These are phyloP conservation scores for Stictonetta naevosa DNA, from an alignment of 2,113 vertebrate genomes.

Conservation along the genomic window DNA sequence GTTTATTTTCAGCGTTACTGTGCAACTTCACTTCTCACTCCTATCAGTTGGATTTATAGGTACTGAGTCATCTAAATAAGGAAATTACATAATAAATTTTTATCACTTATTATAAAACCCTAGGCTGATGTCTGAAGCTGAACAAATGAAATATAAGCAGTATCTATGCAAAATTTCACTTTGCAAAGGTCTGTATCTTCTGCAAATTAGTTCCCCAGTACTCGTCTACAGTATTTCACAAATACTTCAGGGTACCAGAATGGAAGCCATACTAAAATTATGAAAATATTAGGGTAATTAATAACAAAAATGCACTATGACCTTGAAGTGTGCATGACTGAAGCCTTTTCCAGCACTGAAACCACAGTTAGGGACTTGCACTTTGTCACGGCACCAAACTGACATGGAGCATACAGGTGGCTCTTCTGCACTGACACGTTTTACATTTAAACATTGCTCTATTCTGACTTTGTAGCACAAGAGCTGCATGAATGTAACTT, in stretches of 20 bases:
- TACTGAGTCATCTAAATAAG: not conserved
- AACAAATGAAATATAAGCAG: not conserved
- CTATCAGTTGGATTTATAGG: not conserved
- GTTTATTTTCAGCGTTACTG: not conserved
- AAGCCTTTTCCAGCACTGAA: not conserved
- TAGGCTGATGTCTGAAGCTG: not conserved
- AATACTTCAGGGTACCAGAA: not conserved
- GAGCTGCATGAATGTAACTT: not conserved
- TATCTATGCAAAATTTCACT: not conserved
- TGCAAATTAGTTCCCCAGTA: not conserved
- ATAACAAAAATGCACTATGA: not conserved
- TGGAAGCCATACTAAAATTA: not conserved
- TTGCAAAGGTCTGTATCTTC: not conserved
- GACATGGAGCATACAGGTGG: fast-evolving
- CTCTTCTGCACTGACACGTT: not conserved
- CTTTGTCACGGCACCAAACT: not conserved
- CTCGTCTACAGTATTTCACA: not conserved
- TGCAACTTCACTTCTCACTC: not conserved
- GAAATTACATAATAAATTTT: not conserved
- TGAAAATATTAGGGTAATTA: not conserved
- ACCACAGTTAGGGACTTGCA: not conserved
- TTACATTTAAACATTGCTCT: not conserved
- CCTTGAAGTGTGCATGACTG: not conserved
- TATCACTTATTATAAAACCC: not conserved
- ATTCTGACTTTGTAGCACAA: not conserved